Conservation (phyloP, 1,140 invertebrate species). For the Drosophila nikananu region DNA sequence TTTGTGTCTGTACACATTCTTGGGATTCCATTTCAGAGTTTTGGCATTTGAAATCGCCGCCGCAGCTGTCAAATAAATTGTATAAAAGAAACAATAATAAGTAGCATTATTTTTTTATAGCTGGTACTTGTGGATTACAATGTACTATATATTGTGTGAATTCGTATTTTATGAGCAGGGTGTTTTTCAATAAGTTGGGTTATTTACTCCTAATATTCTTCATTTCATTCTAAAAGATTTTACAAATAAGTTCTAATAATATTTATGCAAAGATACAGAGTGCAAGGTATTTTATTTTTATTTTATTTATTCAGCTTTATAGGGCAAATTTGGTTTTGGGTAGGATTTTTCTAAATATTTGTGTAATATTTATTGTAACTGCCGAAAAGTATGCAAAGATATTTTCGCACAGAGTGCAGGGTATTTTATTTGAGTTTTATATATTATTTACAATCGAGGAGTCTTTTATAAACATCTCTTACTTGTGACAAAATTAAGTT, state of each 20-base stretch:
- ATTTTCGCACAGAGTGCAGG: background rate
- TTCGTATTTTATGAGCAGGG: background rate
- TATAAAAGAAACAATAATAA: slow-evolving; percentile 32
- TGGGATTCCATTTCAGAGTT: slow-evolving; percentile 41
- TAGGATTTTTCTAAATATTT: background rate
- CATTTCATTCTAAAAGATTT: background rate
- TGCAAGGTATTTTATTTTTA: too few relatives aligned
- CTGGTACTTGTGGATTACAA: background rate
- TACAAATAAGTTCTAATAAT: background rate
- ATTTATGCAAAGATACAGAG: too few relatives aligned
- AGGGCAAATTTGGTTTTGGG: background rate
- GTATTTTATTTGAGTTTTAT: background rate
- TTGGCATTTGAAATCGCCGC: slow-evolving; percentile 38
- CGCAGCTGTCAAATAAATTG: slow-evolving; percentile 38
- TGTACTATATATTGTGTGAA: background rate
- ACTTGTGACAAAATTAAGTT: background rate
- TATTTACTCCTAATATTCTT: background rate
- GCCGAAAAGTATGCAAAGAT: background rate
- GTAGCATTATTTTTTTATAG: slow-evolving; percentile 31
- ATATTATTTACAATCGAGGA: background rate
- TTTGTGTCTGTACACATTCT: slow-evolving; percentile 36
- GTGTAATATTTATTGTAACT: background rate
- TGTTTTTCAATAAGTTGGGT: background rate
- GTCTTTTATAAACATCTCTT: background rate
- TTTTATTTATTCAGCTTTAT: too few relatives aligned